A percentile compares a stretch with the other conserved stretches of the same genome.
These are phyloP conservation scores for Lepidurus couesii DNA, from an alignment of 1,140 invertebrate genomes.

Conservation along the genomic window DNA sequence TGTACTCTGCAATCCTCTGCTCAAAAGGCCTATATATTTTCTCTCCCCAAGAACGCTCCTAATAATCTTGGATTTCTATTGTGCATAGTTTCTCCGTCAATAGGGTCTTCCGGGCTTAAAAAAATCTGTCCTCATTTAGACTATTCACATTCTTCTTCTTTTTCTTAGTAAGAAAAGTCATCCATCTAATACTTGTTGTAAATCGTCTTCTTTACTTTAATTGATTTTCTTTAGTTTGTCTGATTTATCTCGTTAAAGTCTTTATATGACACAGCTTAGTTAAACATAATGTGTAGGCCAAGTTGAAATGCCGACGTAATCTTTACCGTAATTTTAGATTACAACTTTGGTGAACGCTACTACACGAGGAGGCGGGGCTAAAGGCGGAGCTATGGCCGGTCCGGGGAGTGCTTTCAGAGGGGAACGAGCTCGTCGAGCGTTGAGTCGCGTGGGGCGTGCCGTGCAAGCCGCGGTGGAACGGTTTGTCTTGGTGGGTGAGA, in stretches of 20 bases:
- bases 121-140: too few species aligned
- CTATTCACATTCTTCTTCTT: too few species aligned
- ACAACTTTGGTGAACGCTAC: slow-evolving; percentile 65
- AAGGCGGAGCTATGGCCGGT: slow-evolving; percentile 40
- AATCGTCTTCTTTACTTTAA: too few species aligned
- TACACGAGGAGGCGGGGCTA: slow-evolving; percentile 49
- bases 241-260: too few species aligned
- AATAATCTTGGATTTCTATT: slow-evolving; percentile 8
- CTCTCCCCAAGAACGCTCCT: slow-evolving; percentile 6
- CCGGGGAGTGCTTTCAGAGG: slow-evolving; percentile 35
- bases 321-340: slow-evolving; percentile 61
- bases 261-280: too few species aligned
- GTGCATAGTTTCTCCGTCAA: too few species aligned
- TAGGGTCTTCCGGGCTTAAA: too few species aligned
- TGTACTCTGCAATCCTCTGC: slow-evolving; percentile 31
- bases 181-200: too few species aligned
- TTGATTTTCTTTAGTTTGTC: too few species aligned
- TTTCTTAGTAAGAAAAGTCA: too few species aligned
- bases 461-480: slow-evolving; percentile 94
- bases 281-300: too few species aligned
- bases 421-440: slow-evolving; percentile 59
- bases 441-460: slow-evolving; percentile 87
- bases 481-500: slow-evolving; percentile 91
- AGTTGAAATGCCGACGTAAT: too few species aligned
- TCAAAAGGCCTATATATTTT: slow-evolving; percentile 30